These are phyloP conservation scores for Brachionus manjavacas DNA, from an alignment of 1,140 invertebrate species.

Conservation along the genomic window DNA sequence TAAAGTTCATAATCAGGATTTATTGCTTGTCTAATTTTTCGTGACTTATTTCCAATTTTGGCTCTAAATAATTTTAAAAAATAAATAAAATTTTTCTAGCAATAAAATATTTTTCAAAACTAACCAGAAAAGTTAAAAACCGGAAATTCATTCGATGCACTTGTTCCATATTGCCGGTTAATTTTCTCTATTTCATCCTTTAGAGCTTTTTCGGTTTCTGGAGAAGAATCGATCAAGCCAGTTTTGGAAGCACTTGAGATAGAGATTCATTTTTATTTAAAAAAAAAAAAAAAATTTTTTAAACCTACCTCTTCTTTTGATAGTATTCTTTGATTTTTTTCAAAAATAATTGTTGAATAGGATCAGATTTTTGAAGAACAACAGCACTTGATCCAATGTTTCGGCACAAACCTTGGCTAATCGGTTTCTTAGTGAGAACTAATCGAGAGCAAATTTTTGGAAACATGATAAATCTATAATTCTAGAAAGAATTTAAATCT, in stretches of 20 bases:
- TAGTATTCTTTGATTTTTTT: constrained; percentile 34
- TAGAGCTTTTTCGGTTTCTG: constrained; percentile 30
- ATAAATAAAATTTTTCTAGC: background rate
- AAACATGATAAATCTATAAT: constrained; percentile 4
- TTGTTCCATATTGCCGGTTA: constrained; percentile 17
- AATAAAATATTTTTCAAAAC: background rate
- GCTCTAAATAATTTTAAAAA: background rate
- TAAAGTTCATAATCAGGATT: background rate
- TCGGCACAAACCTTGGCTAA: background rate
- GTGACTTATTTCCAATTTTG: background rate
- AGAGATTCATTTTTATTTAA: background rate
- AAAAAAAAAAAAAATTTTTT: no score
- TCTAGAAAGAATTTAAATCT: background rate
- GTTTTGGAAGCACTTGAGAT: constrained; percentile 21
- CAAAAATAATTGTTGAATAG: constrained; percentile 32
- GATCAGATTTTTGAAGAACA: constrained; percentile 31
- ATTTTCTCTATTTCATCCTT: constrained; percentile 41
- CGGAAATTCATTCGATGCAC: constrained; percentile 29
- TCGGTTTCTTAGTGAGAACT: background rate
- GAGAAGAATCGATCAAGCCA: constrained; percentile 37
- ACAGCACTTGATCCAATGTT: constrained; percentile 3
- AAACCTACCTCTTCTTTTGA: constrained; percentile 27
- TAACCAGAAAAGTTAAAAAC: constrained; percentile 34
- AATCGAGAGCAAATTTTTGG: constrained; percentile 7
- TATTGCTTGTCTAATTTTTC: constrained; percentile 25